These are phyloP conservation scores for Laticauda colubrina DNA, from an alignment of 2,113 vertebrate species.

Conservation along the genomic window DNA sequence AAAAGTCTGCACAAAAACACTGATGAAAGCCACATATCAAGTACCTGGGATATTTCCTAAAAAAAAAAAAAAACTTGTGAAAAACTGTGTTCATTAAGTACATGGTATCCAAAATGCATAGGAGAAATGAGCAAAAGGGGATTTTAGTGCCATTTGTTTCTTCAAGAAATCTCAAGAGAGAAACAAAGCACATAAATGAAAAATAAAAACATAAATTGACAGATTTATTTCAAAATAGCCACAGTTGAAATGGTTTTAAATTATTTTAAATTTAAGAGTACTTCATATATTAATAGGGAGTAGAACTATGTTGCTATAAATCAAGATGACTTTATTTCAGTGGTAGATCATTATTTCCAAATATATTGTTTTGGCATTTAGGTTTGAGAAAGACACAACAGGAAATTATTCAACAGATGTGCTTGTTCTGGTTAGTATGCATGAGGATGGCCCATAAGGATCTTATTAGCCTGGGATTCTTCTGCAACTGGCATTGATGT, in stretches of 20 bases:
- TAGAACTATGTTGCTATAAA: not conserved
- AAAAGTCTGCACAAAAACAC: not conserved
- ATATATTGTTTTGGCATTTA: not conserved
- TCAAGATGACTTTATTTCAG: not conserved
- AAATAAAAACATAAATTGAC: not conserved
- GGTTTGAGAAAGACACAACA: not conserved
- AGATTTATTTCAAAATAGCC: not conserved
- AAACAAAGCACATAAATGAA: not conserved
- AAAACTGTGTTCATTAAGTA: not conserved
- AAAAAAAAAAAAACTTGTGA: not conserved
- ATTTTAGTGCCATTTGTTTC: not conserved
- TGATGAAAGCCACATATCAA: not conserved
- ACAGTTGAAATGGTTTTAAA: not conserved
- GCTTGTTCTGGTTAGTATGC: not conserved
- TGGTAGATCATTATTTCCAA: not conserved
- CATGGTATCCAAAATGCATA: not conserved
- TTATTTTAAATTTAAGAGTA: not conserved
- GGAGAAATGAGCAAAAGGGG: not conserved
- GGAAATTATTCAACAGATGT: not conserved
- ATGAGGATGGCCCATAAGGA: not conserved
- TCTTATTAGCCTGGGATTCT: not conserved
- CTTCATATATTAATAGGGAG: not conserved
- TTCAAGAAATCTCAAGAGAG: not conserved
- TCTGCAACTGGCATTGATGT: not conserved
- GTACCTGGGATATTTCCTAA: not conserved